Percentiles rank a stretch among this genome's conserved stretches.
These are phyloP conservation scores for Panzeria rudis DNA, from an alignment of 2,888 invertebrate genomes.

Conservation along the genomic window DNA sequence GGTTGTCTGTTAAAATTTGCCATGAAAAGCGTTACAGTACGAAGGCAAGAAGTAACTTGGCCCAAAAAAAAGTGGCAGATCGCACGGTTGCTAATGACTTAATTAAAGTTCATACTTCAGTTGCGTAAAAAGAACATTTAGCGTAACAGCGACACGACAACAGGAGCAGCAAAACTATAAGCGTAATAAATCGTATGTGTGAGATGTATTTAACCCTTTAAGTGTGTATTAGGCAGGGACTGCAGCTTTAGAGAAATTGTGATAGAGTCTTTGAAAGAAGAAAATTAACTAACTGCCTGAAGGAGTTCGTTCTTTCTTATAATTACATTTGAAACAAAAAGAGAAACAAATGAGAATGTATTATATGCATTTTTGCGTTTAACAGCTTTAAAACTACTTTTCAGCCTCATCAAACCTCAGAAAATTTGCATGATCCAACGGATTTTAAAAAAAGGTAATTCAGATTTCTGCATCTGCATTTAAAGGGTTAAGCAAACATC, in stretches of 20 bases:
- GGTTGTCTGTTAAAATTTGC: constrained; percentile 69
- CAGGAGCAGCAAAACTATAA: constrained; percentile 23
- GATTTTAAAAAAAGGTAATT: too few species aligned
- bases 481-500: constrained; percentile 17
- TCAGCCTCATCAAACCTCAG: too few species aligned
- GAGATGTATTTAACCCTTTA: constrained; percentile 43
- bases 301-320: too few species aligned
- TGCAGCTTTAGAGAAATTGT: too few species aligned
- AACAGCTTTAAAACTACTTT: too few species aligned
- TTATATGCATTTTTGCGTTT: too few species aligned
- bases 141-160: constrained; percentile 57
- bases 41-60: constrained; percentile 27
- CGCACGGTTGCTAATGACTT: constrained; percentile 73
- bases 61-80: constrained; percentile 71
- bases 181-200: constrained; percentile 44
- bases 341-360: too few species aligned
- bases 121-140: constrained; percentile 68
- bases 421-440: too few species aligned
- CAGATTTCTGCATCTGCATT: neutral
- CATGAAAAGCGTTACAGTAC: constrained; percentile 51
- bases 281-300: too few species aligned
- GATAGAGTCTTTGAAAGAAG: neutral
- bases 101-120: constrained; percentile 72
- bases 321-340: too few species aligned
- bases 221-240: too few species aligned